A percentile compares a stretch with the other conserved stretches of the same genome.
These are phyloP conservation scores for Lithophane ornitopus DNA, from an alignment of 2,888 invertebrate genomes.

Conservation along the genomic window DNA sequence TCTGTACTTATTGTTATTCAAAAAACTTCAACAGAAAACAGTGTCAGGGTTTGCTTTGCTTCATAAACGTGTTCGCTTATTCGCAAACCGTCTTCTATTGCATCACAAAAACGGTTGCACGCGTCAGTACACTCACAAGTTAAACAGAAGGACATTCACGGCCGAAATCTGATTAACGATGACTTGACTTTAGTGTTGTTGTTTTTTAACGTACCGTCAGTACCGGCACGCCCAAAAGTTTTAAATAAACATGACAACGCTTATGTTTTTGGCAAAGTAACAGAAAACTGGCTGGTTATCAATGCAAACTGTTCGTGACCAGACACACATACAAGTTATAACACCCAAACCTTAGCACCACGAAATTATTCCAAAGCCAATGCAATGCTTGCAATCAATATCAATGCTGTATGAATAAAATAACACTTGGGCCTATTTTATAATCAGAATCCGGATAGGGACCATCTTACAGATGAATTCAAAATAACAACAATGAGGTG, in stretches of 20 bases:
- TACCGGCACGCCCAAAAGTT: slow-evolving; percentile 20
- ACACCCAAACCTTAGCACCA: slow-evolving; percentile 23
- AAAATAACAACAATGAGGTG: not conserved
- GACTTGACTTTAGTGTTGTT: slow-evolving; percentile 32
- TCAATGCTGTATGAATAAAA: not conserved
- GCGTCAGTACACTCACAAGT: slow-evolving; percentile 12
- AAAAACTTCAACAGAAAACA: slow-evolving; percentile 26
- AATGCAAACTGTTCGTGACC: slow-evolving; percentile 5
- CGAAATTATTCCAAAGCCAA: slow-evolving; percentile 12
- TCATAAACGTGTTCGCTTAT: slow-evolving; percentile 3
- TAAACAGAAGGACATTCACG: slow-evolving; percentile 36
- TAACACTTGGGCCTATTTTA: not conserved
- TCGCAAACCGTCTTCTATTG: slow-evolving; percentile 26
- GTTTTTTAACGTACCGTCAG: slow-evolving; percentile 10
- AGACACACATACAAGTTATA: slow-evolving; percentile 34
- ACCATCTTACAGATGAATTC: not conserved
- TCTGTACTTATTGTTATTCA: slow-evolving; percentile 2
- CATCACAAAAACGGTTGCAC: slow-evolving; percentile 16
- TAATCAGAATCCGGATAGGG: accelerated
- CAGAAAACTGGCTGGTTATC: slow-evolving; percentile 11
- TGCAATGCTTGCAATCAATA: slow-evolving; percentile 3
- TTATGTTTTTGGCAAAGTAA: not conserved
- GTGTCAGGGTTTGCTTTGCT: slow-evolving; percentile 39
- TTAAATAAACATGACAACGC: slow-evolving; percentile 25
- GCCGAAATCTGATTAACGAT: slow-evolving; percentile 39